Percentiles rank a stretch among this genome's conserved stretches.
These are phyloP conservation scores for Hassar affinis DNA, from an alignment of 2,113 vertebrate species.

Conservation along the genomic window DNA sequence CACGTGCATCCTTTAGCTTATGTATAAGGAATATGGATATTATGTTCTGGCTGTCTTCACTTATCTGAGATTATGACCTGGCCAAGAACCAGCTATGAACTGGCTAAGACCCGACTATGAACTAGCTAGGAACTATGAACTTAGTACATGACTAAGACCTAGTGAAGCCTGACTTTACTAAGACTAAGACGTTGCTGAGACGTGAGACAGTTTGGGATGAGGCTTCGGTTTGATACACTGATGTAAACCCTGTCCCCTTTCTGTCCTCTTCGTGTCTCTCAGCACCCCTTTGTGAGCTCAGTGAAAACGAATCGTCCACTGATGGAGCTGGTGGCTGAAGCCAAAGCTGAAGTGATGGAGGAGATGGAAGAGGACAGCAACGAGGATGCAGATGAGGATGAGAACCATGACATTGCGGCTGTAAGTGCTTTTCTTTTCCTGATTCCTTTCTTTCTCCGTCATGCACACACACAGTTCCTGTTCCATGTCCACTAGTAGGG, in stretches of 20 bases:
- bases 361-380: slow-evolving; percentile 73
- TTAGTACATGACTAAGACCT: background rate
- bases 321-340: slow-evolving; percentile 91
- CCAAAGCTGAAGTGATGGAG: slow-evolving; percentile 92
- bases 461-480: background rate
- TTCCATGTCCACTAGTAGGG: background rate
- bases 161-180: background rate
- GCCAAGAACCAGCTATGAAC: background rate
- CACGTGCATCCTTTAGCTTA: background rate
- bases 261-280: slow-evolving; percentile 15
- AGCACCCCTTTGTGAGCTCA: slow-evolving; percentile 88
- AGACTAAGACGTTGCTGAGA: background rate
- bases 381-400: slow-evolving; percentile 73
- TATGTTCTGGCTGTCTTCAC: background rate
- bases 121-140: no score
- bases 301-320: slow-evolving; percentile 83
- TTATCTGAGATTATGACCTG: background rate
- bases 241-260: background rate
- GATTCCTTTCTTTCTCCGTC: background rate
- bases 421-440: slow-evolving; percentile 46
- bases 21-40: background rate
- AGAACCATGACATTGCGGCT: slow-evolving; percentile 62
- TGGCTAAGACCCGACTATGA: background rate
- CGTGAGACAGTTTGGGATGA: background rate
- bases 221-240: background rate